Percentiles rank a stretch among this genome's conserved stretches.
These are phyloP conservation scores for Pedetes capensis DNA, from an alignment of 2,113 vertebrate genomes.

Conservation along the genomic window DNA sequence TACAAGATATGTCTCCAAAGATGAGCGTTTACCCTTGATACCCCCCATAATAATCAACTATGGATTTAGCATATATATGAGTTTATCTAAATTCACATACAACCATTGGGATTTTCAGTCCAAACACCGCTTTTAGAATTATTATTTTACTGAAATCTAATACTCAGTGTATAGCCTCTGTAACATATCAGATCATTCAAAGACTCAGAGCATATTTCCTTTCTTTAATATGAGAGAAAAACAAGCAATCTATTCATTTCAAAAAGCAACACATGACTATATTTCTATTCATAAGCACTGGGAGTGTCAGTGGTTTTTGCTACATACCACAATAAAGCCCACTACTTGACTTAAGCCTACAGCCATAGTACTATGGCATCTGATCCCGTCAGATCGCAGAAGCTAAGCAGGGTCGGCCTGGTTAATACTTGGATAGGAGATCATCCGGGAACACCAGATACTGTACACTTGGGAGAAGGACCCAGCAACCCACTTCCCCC, in stretches of 20 bases:
- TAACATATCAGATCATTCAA: not conserved
- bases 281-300: not conserved
- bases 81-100: not conserved
- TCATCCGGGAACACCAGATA: too few relatives aligned
- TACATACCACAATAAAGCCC: not conserved
- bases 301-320: not conserved
- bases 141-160: not conserved
- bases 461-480: too few relatives aligned
- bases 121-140: not conserved
- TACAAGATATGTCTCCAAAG: not conserved
- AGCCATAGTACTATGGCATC: too few relatives aligned
- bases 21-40: not conserved
- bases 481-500: too few relatives aligned
- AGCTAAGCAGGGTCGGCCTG: too few relatives aligned
- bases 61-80: not conserved
- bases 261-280: not conserved
- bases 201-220: not conserved
- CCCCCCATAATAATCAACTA: not conserved
- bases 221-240: not conserved
- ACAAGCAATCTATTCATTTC: not conserved
- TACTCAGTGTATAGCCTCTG: not conserved
- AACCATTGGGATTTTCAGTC: not conserved
- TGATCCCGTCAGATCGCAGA: too few relatives aligned
- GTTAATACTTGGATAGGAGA: too few relatives aligned
- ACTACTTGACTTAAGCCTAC: slow-evolving; percentile 4